A percentile compares a stretch with the other conserved stretches of the same genome.
Conservation (phyloP, 2,797 vertebrate species). For the Pseudomugil gertrudae region DNA sequence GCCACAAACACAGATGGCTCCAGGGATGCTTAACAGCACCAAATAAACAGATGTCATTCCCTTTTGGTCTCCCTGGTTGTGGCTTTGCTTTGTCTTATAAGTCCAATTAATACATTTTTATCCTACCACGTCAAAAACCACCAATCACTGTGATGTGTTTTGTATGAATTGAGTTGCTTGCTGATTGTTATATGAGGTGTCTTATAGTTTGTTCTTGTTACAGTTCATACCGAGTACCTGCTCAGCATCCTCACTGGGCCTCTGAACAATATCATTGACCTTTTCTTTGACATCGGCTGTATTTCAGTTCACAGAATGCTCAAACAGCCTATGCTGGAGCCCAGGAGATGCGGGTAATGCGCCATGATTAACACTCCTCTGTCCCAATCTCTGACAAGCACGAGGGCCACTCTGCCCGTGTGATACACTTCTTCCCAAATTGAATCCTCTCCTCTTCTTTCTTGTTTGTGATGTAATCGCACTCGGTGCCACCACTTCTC, state of each 20-base stretch:
- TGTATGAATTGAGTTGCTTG: conserved; percentile 15
- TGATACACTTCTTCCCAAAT: conserved; percentile 80
- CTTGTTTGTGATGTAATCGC: conserved; percentile 73
- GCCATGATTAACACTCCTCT: conserved; percentile 71
- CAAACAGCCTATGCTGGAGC: conserved; percentile 51
- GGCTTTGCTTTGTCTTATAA: background rate
- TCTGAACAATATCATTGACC: conserved; percentile 73
- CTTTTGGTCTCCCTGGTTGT: background rate
- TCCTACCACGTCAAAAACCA: background rate
- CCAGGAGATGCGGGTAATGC: conserved; percentile 42
- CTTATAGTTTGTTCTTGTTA: conserved; percentile 48
- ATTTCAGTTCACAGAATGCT: conserved; percentile 64
- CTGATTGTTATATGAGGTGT: conserved; percentile 29
- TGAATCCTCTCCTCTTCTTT: conserved; percentile 72
- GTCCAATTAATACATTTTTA: background rate
- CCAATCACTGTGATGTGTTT: conserved; percentile 6
- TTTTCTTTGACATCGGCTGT: conserved; percentile 72
- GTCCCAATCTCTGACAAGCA: conserved; percentile 81
- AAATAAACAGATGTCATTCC: no score
- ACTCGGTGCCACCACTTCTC: conserved; percentile 57
- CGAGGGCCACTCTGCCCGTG: conserved; percentile 67
- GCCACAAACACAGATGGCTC: no score
- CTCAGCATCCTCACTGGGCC: conserved; percentile 49
- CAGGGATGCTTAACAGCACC: no score
- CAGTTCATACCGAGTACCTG: conserved; percentile 47